Evolutionary conservation across 2,888 invertebrate genomes (phyloP).

Genomic region (Bombyx huttoni): DNA sequence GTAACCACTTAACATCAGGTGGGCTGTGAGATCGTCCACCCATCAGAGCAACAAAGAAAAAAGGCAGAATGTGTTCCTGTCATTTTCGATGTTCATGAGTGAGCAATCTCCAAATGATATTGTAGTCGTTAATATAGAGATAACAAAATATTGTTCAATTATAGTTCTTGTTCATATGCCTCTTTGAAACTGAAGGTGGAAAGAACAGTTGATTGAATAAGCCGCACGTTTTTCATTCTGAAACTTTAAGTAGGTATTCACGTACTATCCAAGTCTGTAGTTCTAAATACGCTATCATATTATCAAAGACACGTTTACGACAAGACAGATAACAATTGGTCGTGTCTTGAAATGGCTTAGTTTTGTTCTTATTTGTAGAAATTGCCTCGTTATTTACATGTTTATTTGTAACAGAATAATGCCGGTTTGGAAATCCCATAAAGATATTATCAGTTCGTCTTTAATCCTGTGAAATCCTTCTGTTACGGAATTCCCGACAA

Average conservation of each 20-base stretch:
- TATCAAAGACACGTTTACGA: slow-evolving; percentile 6
- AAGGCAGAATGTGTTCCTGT: too few relatives aligned
- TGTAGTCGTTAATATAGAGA: too few relatives aligned
- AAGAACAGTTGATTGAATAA: too few relatives aligned
- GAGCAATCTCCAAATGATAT: too few relatives aligned
- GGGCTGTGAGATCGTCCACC: too few relatives aligned
- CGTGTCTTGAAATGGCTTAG: background rate
- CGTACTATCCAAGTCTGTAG: background rate
- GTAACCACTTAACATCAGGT: too few relatives aligned
- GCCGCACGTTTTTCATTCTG: too few relatives aligned
- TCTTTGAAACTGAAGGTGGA: too few relatives aligned
- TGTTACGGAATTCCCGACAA: background rate
- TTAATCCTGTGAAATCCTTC: background rate
- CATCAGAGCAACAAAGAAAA: too few relatives aligned
- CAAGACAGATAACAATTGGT: background rate
- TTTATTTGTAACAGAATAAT: background rate
- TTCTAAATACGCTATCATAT: slow-evolving; percentile 7
- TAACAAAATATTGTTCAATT: background rate
- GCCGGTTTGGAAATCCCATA: background rate
- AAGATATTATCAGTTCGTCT: background rate
- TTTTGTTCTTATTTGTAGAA: background rate
- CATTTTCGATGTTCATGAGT: too few relatives aligned
- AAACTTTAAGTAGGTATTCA: too few relatives aligned
- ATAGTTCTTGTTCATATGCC: too few relatives aligned
- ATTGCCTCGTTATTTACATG: background rate